phyloP scores from a whole-genome alignment of 2,113 vertebrate species.

The Gymnogyps californianus region DNA sequence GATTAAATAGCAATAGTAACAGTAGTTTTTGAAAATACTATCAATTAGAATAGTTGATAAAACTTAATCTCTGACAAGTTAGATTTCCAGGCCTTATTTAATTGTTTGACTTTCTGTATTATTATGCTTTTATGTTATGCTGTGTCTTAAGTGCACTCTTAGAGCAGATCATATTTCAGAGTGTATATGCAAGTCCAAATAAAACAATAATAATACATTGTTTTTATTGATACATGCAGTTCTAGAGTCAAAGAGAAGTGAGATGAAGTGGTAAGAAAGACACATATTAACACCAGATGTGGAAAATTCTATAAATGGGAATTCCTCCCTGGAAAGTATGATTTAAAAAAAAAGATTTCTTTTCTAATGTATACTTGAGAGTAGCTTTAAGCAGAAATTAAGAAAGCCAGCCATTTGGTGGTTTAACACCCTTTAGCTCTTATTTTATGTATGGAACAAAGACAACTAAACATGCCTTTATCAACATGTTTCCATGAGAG shows the following conservation, averaged over 20 bases:
- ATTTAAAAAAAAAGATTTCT: background rate
- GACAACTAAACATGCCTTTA: background rate
- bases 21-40: background rate
- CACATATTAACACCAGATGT: background rate
- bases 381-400: background rate
- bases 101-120: background rate
- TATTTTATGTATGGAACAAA: background rate
- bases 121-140: background rate
- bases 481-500: background rate
- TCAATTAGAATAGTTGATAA: background rate
- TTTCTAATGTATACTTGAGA: background rate
- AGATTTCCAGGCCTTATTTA: background rate
- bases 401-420: background rate
- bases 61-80: background rate
- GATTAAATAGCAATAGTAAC: background rate
- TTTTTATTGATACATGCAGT: background rate
- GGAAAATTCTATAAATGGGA: background rate
- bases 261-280: background rate
- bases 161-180: background rate
- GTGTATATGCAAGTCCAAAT: background rate
- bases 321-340: slow-evolving; percentile 22
- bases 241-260: background rate
- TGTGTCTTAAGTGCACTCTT: background rate
- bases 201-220: background rate
- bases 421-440: background rate